Percentiles rank a stretch among this genome's conserved stretches.
Conservation (phyloP, 2,113 vertebrate species). For the Apeltes quadracus region DNA sequence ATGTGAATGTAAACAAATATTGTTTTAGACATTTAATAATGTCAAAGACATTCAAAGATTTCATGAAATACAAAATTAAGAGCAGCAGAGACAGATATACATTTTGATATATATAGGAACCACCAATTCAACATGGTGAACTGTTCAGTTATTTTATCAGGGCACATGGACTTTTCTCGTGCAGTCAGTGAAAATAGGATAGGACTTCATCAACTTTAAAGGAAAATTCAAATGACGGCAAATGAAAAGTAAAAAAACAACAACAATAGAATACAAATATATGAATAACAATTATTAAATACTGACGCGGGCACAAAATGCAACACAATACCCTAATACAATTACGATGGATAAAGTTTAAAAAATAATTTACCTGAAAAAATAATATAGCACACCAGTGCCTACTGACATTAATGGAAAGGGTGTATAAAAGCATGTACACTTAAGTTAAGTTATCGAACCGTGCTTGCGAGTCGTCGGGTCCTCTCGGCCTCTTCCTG, state of each 20-base stretch:
- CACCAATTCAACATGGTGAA: background rate
- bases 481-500: constrained; percentile 25
- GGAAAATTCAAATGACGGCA: too few species aligned
- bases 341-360: background rate
- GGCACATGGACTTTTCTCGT: too few species aligned
- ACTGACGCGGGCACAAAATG: background rate
- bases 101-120: too few species aligned
- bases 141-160: too few species aligned
- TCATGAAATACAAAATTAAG: too few species aligned
- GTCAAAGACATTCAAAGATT: too few species aligned
- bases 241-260: background rate
- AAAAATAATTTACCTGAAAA: background rate
- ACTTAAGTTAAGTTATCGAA: background rate
- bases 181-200: too few species aligned
- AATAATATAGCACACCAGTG: background rate
- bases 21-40: too few species aligned
- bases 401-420: background rate
- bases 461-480: background rate
- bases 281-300: background rate
- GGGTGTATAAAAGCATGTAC: background rate
- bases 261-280: background rate
- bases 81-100: too few species aligned
- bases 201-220: too few species aligned
- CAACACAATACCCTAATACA: background rate
- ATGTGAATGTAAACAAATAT: too few species aligned